These are phyloP conservation scores for Catocala sponsa DNA, from an alignment of 2,888 invertebrate genomes.

Conservation along the genomic window DNA sequence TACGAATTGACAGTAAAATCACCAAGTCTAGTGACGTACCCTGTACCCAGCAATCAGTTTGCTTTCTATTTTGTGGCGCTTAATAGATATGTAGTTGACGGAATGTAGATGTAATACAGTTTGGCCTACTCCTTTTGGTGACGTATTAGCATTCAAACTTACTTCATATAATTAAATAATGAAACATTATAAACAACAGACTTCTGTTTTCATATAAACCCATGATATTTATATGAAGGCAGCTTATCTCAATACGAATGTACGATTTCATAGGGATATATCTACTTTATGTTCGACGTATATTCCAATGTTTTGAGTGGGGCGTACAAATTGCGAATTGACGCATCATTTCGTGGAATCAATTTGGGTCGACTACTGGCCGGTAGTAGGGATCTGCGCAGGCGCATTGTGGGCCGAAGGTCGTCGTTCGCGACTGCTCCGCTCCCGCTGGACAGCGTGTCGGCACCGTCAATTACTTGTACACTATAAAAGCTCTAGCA, in stretches of 20 bases:
- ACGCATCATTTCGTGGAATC: slow-evolving; percentile 57
- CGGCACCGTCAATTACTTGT: slow-evolving; percentile 57
- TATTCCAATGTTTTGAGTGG: slow-evolving; percentile 50
- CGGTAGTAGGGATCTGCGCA: slow-evolving; percentile 46
- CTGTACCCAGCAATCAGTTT: no score
- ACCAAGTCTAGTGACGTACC: no score
- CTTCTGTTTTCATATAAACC: background rate
- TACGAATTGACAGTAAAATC: no score
- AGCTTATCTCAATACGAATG: background rate
- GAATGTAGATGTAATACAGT: no score
- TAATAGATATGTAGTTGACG: no score
- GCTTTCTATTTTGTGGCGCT: no score
- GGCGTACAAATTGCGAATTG: slow-evolving; percentile 46
- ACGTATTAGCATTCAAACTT: no score
- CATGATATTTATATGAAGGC: background rate
- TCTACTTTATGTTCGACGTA: slow-evolving; percentile 26
- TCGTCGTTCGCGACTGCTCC: slow-evolving; percentile 59
- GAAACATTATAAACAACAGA: background rate
- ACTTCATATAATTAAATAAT: no score
- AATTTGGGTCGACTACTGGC: slow-evolving; percentile 57
- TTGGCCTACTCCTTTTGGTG: no score
- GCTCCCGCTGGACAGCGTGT: slow-evolving; percentile 70
- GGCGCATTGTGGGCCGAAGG: slow-evolving; percentile 64
- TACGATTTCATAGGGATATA: background rate
- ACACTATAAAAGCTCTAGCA: background rate